Base-by-base conservation (phyloP, 2,888 invertebrate genomes). In the Octonoba sinensis region DNA sequence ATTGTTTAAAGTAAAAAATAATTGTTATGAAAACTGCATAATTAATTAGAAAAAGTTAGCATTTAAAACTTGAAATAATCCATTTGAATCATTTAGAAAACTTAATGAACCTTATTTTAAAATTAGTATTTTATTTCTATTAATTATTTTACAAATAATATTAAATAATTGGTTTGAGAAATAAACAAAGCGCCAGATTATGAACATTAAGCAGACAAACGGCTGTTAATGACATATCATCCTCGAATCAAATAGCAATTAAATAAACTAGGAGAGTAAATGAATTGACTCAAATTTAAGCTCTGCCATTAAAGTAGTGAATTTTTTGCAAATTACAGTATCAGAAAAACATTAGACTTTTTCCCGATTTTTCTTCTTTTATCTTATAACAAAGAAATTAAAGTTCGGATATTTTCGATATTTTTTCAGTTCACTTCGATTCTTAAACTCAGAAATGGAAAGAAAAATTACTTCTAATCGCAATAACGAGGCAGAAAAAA, bases 261-360 rank as follows among this genome's bases (percentile, higher is more conserved):
- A 66, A 66, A 73, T 46, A 56, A 54, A 27, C 24, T 64, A 74
- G 16, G 46, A 15, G 46, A 70, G 64, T 27, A 69, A 69, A 69
- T 62, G 47, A 62, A 77, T 51, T 74, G 65, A 24, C 67, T 57
- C 62, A 69, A 46, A 64, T 70, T 69, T 69, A 64, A 36, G 56
- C 46, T 36, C 36, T 51, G 56, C 47, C 76, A 77, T 77, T 77
- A 77, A 69, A 77, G 51, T 64, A 36, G 36, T 24, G 18, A 44
- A 70, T n/a, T 59, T 77, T 49, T 22, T 20, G 18, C 4, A 56
- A 8, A 22, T 70, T 62, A 22, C 20, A 66, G 60, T 79, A 79
- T 79, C 73, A 49, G 79, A 79, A 79, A 79, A 79, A 54, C 67
- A 79, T 79, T 79, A 79, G 60, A 70, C 24, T 81, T 73, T 79